These are phyloP conservation scores for Cryptocheilus praepositus DNA, from an alignment of 2,888 invertebrate species.

Conservation along the genomic window DNA sequence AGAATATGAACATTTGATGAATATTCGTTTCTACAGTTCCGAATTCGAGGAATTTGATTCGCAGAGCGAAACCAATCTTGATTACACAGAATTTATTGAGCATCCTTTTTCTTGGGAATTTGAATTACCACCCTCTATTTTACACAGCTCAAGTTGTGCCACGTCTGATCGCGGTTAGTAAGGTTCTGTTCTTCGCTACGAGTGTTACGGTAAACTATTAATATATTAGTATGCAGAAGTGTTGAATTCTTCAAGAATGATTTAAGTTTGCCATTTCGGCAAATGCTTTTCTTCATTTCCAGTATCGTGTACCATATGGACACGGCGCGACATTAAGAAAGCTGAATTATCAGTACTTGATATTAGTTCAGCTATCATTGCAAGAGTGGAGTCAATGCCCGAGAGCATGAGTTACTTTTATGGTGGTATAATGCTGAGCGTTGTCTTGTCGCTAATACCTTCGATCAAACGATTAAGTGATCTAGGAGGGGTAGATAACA, in stretches of 20 bases:
- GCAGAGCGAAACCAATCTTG: constrained; percentile 70
- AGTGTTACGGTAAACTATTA: background rate
- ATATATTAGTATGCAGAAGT: background rate
- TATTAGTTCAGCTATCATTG: constrained; percentile 95
- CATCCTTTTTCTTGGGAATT: constrained; percentile 80
- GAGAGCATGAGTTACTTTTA: constrained; percentile 88
- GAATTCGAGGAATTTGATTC: constrained; percentile 80
- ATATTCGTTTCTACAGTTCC: constrained; percentile 75
- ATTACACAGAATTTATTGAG: constrained; percentile 73
- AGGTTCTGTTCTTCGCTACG: too few relatives aligned
- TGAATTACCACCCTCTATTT: constrained; percentile 84
- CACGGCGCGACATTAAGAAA: constrained; percentile 91
- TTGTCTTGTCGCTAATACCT: constrained; percentile 80
- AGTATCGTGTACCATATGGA: constrained; percentile 98
- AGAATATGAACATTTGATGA: constrained; percentile 8
- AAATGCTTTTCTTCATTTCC: constrained; percentile 33
- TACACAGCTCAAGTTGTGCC: constrained; percentile 82
- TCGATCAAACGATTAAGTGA: constrained; percentile 77
- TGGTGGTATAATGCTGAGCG: constrained; percentile 80
- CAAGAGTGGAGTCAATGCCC: constrained; percentile 89
- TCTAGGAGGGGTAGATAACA: constrained; percentile 66
- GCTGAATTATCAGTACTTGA: constrained; percentile 95
- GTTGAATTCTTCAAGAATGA: background rate
- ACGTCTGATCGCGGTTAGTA: constrained; percentile 85
- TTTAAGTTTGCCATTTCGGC: constrained; percentile 10